Evolutionary conservation across 2,888 invertebrate species (phyloP).

Genomic region (Bellardia bayeri): DNA sequence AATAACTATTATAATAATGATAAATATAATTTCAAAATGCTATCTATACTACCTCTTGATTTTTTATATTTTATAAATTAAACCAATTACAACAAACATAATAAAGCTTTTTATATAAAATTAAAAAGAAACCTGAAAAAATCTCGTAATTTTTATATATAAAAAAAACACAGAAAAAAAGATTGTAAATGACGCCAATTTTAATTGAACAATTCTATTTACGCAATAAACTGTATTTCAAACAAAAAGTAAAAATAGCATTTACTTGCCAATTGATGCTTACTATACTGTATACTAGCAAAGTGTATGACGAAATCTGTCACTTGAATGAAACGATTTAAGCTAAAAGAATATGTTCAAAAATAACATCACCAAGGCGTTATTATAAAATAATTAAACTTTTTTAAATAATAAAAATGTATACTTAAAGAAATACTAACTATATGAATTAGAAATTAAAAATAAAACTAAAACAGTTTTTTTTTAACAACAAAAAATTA

Average conservation of each 20-base stretch:
- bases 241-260: not conserved
- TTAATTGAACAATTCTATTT: slow-evolving; percentile 2
- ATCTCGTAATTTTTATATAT: not conserved
- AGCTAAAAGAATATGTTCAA: not conserved
- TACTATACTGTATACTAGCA: not conserved
- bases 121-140: slow-evolving; percentile 6
- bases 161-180: not conserved
- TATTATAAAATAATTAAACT: slow-evolving; percentile 4
- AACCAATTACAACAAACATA: slow-evolving; percentile 6
- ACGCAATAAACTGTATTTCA: not conserved
- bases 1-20: slow-evolving; percentile 43
- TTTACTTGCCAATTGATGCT: slow-evolving; percentile 9
- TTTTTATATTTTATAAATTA: slow-evolving; percentile 54
- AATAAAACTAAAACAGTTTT: slow-evolving; percentile 23
- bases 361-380: not conserved
- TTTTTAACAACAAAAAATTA: slow-evolving; percentile 34
- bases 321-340: not conserved
- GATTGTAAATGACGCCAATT: not conserved
- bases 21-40: slow-evolving; percentile 63
- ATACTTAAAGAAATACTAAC: slow-evolving; percentile 15
- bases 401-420: slow-evolving; percentile 21
- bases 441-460: slow-evolving; percentile 35
- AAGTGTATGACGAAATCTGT: slow-evolving; percentile 10
- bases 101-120: not conserved
- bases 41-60: slow-evolving; percentile 72